Evolutionary conservation across 2,888 invertebrate species (phyloP), one percentile per base, ranked within the genome.

Genomic region (Yponomeuta plumbellus): DNA sequence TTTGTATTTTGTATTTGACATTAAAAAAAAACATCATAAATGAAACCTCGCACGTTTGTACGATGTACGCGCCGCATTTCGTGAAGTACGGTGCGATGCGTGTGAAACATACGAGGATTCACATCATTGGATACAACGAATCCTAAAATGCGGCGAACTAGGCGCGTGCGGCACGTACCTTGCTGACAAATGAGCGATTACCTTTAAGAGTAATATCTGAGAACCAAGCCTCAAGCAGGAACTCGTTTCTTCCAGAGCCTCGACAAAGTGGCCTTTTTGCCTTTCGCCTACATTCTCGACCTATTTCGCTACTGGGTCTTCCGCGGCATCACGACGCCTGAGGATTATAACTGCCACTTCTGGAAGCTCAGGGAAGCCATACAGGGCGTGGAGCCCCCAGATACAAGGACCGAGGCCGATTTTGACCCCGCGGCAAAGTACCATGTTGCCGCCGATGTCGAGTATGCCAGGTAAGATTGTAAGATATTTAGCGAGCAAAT

Each of bases 401-500:
- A 92, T 0, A 85, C 92, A 21, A 87, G 94, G 70, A 88, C 88
- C 20, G 94, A 94, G 71, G 86, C 92, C 4, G 94, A 94, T 75
- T 94, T 94, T 68, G 94, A 94, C 75, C 92, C 94, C 0, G 94
- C 94, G 64, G 93, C 94, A 0, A 95, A 95, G 75, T 95, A 93
- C 71, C 95, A 95, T 73, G 85, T 95, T 20, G 85, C 94, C 66
- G 92, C 93, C 71, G 92, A 93, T 80, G 93, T 93, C 56, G 94
- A 94, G 62, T 94, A 94, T 71, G 92, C 94, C 79, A 93, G 94
- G 95, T 94, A 71, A 72, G 69, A 59, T 66, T 11, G 58, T 11
- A 34, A 34, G 5, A 10, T 6, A 34, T 8, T 66, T 39, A 11
- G n/a, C n/a, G n/a, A 21, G 23, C 56, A 11, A 56, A 76, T 76